These are phyloP conservation scores for Virgularia gustaviana DNA, from an alignment of 92 coral and sea anemone species.

Conservation along the genomic window DNA sequence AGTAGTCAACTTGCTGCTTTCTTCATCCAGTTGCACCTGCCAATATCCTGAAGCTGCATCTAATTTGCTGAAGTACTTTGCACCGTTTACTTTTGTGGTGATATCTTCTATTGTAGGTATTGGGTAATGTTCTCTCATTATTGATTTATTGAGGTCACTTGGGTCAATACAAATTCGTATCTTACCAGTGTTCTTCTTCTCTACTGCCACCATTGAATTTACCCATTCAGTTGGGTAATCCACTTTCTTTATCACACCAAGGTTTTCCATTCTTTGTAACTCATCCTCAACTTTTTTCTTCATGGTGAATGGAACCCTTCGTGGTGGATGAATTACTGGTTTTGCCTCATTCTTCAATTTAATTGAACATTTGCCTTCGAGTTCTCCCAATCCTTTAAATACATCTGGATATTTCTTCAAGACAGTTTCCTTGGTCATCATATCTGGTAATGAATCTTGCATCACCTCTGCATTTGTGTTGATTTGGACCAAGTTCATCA, in stretches of 20 bases:
- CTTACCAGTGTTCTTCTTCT: background rate
- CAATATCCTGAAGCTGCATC: background rate
- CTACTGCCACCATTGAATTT: slow-evolving; percentile 15
- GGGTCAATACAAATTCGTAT: slow-evolving; percentile 25
- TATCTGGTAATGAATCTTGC: background rate
- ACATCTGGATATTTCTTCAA: background rate
- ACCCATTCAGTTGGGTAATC: slow-evolving; percentile 9
- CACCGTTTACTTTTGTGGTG: background rate
- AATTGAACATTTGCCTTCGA: slow-evolving; percentile 1
- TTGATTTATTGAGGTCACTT: slow-evolving; percentile 25
- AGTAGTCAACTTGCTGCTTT: background rate
- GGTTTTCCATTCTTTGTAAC: background rate
- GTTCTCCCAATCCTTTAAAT: slow-evolving; percentile 11
- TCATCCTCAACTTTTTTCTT: slow-evolving; percentile 11
- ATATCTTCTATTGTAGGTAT: background rate
- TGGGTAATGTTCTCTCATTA: slow-evolving; percentile 31
- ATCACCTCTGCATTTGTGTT: background rate
- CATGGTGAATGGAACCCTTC: background rate
- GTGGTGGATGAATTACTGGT: background rate
- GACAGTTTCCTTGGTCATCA: background rate
- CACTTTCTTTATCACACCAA: background rate
- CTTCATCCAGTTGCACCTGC: background rate
- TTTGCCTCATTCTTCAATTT: background rate
- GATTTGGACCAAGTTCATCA: background rate
- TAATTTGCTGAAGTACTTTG: slow-evolving; percentile 5